Percentiles rank a stretch among this genome's conserved stretches.
phyloP scores from a whole-genome alignment of 2,113 vertebrate genomes.

The Pyrgilauda ruficollis region DNA sequence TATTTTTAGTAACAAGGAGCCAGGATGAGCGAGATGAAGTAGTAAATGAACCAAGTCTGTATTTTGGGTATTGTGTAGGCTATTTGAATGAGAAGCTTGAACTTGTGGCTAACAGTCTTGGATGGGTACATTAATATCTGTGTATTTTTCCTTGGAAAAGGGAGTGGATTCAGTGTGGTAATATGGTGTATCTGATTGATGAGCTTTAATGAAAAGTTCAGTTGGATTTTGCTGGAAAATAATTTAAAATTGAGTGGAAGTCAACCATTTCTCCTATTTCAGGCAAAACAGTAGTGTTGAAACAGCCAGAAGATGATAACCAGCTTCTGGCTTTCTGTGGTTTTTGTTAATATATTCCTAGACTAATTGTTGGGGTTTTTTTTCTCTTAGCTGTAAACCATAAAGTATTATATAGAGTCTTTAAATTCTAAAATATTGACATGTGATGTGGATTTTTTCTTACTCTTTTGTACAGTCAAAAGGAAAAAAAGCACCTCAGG shows the following conservation, averaged over 20 bases:
- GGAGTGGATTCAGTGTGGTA: neutral
- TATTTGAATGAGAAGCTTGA: neutral
- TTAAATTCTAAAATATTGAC: neutral
- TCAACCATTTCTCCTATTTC: neutral
- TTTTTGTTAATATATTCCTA: neutral
- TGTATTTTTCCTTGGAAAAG: neutral
- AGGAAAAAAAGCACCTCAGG: slow-evolving; percentile 18
- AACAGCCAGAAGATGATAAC: neutral
- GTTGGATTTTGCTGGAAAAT: neutral
- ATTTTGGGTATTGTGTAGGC: neutral
- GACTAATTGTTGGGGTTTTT: neutral
- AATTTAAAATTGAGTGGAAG: neutral
- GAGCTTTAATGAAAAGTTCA: neutral
- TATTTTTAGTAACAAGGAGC: neutral
- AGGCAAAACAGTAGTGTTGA: neutral
- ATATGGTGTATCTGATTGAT: neutral
- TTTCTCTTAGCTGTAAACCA: neutral
- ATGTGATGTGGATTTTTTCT: neutral
- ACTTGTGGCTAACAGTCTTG: neutral
- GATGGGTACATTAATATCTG: neutral
- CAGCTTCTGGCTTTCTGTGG: neutral
- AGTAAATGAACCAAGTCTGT: neutral
- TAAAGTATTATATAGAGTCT: neutral
- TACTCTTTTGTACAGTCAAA: slow-evolving; percentile 45
- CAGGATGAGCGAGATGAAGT: neutral